Evolutionary conservation across 2,113 vertebrate genomes (phyloP).

Genomic region (Vireo altiloquus): DNA sequence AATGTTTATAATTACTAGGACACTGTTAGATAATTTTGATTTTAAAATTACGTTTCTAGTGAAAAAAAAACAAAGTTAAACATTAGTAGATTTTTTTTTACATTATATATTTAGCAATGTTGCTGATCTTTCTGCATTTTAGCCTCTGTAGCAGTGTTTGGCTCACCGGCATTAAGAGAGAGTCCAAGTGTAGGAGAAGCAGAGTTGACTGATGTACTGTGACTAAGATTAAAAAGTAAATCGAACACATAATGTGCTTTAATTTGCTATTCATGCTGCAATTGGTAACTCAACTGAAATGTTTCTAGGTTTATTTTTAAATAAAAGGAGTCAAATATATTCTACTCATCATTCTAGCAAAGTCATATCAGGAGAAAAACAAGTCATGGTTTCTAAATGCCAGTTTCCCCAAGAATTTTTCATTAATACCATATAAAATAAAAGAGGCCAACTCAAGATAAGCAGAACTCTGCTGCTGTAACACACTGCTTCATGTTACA

Average conservation of each 20-base stretch:
- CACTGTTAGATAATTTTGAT: neutral
- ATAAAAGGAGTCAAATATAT: neutral
- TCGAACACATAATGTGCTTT: neutral
- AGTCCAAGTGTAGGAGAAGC: neutral
- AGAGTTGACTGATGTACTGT: neutral
- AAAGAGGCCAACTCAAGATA: neutral
- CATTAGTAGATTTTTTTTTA: neutral
- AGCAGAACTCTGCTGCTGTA: neutral
- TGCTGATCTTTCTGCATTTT: neutral
- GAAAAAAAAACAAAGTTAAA: neutral
- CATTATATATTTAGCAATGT: neutral
- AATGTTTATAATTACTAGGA: neutral
- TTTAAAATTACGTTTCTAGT: neutral
- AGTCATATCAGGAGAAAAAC: neutral
- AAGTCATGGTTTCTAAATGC: neutral
- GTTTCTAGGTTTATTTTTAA: neutral
- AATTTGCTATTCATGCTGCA: neutral
- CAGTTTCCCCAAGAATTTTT: neutral
- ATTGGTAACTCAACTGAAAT: neutral
- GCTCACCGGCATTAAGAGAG: neutral
- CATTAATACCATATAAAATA: neutral
- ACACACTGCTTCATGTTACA: neutral
- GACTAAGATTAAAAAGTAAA: neutral
- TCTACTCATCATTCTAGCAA: neutral
- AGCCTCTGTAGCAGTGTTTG: neutral